Base-by-base conservation (phyloP, 2,113 vertebrate species). In the Anas platyrhynchos region DNA sequence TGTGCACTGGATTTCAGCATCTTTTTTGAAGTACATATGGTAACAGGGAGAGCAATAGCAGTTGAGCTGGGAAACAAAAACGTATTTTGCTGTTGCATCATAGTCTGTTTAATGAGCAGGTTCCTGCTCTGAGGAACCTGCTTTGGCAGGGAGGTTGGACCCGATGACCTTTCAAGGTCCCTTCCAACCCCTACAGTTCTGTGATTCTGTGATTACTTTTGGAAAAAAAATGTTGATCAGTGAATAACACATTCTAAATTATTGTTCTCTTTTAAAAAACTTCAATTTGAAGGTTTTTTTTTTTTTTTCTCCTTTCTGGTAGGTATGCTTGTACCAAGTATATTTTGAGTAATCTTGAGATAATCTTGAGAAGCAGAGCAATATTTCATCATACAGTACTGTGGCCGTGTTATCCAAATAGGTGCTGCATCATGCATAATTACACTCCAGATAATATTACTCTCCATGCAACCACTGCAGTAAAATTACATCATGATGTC, bases 401-500 rank as follows among this genome's bases (percentile, higher is more conserved):
- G 14, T 44, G 80, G 7, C 46, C 0, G 0, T 16, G 29, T 74
- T 86, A 44, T 7, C 52, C 63, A 48, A 6, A 20, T 5, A 25
- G 43, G 11, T 38, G 32, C 65, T 75, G 43, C 34, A 26, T 54
- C 17, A 4, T 29, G 61, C 61, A 0, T 21, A 48, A 23, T 44
- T 86, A 26, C 41, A 54, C 52, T 61, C 46, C 25, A 43, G 13
- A 11, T 83, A 72, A 13, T 32, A 21, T 63, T 79, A 44, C 16
- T 3, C 1, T 4, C 32, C 15, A 1, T 44, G 69, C 50, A 72
- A 31, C 68, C 7, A 7, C 54, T 80, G 67, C 67, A 71, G 73
- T 54, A 80, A 75, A 88, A 48, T 25, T 88, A 61, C 61, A 58
- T 77, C 61, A 25, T 68, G 66, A 81, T 83, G 79, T 81, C 69